These are phyloP conservation scores for Peromyscus californicus DNA, from an alignment of 2,113 vertebrate genomes.

Conservation along the genomic window DNA sequence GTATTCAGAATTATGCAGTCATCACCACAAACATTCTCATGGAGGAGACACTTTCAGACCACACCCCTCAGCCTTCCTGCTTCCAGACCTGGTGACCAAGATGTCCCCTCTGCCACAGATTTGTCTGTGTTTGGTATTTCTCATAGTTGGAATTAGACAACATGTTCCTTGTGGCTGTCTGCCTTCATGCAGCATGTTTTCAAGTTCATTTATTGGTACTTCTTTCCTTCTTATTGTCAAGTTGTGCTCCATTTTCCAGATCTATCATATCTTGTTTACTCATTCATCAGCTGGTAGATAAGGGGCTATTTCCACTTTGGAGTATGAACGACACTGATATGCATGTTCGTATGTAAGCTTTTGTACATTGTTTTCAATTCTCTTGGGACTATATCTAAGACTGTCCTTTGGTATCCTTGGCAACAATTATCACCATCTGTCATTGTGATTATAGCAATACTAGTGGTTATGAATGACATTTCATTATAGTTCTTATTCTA, in stretches of 20 bases:
- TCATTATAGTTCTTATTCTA: neutral
- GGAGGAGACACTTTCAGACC: no score
- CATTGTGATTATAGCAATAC: neutral
- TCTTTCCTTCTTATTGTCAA: neutral
- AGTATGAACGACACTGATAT: neutral
- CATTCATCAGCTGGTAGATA: neutral
- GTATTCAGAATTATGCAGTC: neutral
- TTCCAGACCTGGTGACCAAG: neutral
- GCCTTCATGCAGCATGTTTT: neutral
- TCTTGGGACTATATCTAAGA: neutral
- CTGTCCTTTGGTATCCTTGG: neutral
- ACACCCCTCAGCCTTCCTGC: neutral
- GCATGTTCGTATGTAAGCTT: neutral
- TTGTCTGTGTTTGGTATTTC: neutral
- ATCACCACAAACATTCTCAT: neutral
- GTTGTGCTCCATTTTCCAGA: neutral
- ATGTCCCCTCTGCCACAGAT: no score
- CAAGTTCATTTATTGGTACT: neutral
- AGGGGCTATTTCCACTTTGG: neutral
- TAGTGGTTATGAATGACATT: neutral
- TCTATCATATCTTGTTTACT: neutral
- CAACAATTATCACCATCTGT: neutral
- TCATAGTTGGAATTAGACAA: neutral
- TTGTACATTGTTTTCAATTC: neutral
- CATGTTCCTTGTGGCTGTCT: neutral